These are phyloP conservation scores for Silurus aristotelis DNA, from an alignment of 2,797 vertebrate genomes.

Conservation along the genomic window DNA sequence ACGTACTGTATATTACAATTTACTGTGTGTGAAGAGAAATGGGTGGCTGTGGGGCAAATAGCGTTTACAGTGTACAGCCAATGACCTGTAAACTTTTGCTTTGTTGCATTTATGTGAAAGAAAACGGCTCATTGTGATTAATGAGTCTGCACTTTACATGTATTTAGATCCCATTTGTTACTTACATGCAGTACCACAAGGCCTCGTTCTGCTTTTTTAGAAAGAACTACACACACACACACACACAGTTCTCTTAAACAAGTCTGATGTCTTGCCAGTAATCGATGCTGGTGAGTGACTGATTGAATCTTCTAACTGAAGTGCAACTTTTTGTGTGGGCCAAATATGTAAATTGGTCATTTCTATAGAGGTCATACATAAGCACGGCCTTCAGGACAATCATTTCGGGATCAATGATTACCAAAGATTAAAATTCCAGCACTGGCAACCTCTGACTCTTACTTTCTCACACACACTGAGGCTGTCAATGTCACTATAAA, in stretches of 20 bases:
- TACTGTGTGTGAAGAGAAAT: constrained; percentile 8
- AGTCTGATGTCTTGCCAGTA: constrained; percentile 33
- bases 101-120: neutral
- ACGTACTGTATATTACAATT: neutral
- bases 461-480: neutral
- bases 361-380: neutral
- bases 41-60: constrained; percentile 29
- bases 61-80: neutral
- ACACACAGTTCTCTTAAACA: constrained; percentile 6
- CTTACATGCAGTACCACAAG: constrained; percentile 2
- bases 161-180: constrained; percentile 23
- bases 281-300: constrained; percentile 36
- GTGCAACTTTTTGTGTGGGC: no score
- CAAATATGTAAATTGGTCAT: neutral
- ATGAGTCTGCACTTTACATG: constrained; percentile 37
- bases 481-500: neutral
- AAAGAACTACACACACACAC: constrained; percentile 6
- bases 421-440: neutral
- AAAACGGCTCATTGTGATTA: constrained; percentile 2
- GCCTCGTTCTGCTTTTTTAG: neutral
- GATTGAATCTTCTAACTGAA: constrained; percentile 38
- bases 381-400: neutral
- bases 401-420: neutral
- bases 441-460: neutral
- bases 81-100: constrained; percentile 13